Percentiles rank a stretch among this genome's conserved stretches.
Conservation (phyloP, 2,888 invertebrate genomes). For the Poecilus cupreus region DNA sequence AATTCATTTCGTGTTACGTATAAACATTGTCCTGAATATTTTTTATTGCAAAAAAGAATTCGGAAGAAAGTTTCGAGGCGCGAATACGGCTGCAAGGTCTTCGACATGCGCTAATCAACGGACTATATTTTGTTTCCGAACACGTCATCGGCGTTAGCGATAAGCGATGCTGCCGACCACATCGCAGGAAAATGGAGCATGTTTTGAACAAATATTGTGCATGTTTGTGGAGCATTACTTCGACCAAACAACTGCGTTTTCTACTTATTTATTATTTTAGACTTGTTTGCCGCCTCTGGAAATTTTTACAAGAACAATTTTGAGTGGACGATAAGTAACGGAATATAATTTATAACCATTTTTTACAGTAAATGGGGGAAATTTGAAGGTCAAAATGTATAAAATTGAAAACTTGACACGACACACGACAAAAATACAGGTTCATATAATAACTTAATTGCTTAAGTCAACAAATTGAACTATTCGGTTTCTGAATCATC, state of each 20-base stretch:
- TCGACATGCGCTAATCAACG: neutral
- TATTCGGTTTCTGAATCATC: too few relatives aligned
- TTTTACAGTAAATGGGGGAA: too few relatives aligned
- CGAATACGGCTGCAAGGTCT: constrained; percentile 13
- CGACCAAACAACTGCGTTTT: neutral
- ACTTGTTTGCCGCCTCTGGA: neutral
- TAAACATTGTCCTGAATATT: constrained; percentile 39
- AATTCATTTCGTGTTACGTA: constrained; percentile 19
- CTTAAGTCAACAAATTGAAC: too few relatives aligned
- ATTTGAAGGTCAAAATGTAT: too few relatives aligned
- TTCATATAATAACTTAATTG: too few relatives aligned
- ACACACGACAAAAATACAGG: too few relatives aligned
- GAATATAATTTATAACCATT: too few relatives aligned
- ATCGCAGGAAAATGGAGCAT: constrained; percentile 42
- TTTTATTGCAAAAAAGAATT: constrained; percentile 39
- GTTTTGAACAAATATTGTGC: constrained; percentile 15
- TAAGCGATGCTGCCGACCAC: constrained; percentile 42
- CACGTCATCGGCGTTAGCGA: constrained; percentile 30
- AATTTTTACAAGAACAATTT: neutral
- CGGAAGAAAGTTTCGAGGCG: constrained; percentile 19
- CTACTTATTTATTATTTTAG: neutral
- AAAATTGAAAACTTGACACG: too few relatives aligned
- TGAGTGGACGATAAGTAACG: too few relatives aligned
- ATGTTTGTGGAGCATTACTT: constrained; percentile 1
- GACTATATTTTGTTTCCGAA: constrained; percentile 34